Base-by-base conservation (phyloP, 2,797 vertebrate species). In the Cirrhinus mrigala region DNA sequence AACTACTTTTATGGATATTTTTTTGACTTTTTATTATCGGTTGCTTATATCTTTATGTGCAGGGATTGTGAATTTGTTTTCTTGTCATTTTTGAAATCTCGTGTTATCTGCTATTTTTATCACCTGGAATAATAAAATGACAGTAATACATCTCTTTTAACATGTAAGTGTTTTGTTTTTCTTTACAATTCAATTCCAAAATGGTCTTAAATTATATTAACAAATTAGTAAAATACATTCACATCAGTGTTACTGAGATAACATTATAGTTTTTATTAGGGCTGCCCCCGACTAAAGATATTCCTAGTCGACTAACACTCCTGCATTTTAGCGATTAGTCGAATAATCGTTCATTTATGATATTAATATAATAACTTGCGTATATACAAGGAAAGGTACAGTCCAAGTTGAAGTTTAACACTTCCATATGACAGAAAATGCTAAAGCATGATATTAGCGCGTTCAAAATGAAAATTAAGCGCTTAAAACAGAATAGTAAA, bases 41-140 rank as follows among this genome's bases (percentile, higher is more conserved):
- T 85, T 20, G 82, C 89, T 91, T 87, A 46, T 83, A 88, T 91
- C 88, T 88, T 88, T 92, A 86, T 33, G 90, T 93, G 87, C 91
- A 92, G 91, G 91, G 90, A 91, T 90, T 91, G 81, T 48, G 62
- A 22, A 50, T 62, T 77, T 77, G 75, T 85, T 66, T 76, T 52
- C 91, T 94, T 91, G 89, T 91, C 54, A 50, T 22, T 37, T 90
- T 87, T 82, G 91, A 91, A 85, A 88, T 91, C 83, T 87, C 88
- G 91, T 94, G 94, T 93, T 94, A 92, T 93, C 90, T 93, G 94
- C 94, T 95, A 91, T 84, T 85, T 83, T 81, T 82, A 92, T 92
- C 88, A 92, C 91, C 90, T 93, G 92, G 89, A 80, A n/a, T 62
- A 74, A 74, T 62, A 82, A 82, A 82, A 33, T n/a, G 20, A 80